Conservation (phyloP, 2,797 vertebrate genomes). For the Falco rusticolus region DNA sequence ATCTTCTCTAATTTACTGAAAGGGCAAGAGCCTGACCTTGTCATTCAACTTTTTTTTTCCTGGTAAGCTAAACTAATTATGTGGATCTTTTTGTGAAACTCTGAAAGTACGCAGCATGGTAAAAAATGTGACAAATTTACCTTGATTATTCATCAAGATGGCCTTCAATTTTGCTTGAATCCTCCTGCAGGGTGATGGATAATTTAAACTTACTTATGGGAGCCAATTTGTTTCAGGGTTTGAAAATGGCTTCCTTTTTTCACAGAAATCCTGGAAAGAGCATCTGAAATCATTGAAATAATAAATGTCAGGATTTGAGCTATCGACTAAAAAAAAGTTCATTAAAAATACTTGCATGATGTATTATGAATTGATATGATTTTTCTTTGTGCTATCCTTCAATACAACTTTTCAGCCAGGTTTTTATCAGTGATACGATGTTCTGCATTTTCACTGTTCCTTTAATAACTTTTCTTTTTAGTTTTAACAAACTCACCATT, state of each 20-base stretch:
- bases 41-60: conserved; percentile 90
- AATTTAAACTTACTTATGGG: conserved; percentile 68
- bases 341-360: conserved; percentile 47
- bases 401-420: conserved; percentile 10
- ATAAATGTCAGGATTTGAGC: conserved; percentile 54
- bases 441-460: conserved; percentile 27
- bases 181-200: conserved; percentile 61
- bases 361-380: conserved; percentile 27
- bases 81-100: conserved; percentile 82
- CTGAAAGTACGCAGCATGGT: conserved; percentile 74
- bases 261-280: conserved; percentile 46
- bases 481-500: neutral
- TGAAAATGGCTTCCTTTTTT: conserved; percentile 37
- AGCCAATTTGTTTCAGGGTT: conserved; percentile 61
- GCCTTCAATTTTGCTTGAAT: conserved; percentile 73
- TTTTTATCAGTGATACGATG: neutral
- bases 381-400: conserved; percentile 5
- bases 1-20: conserved; percentile 98
- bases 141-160: conserved; percentile 75
- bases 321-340: conserved; percentile 46
- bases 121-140: conserved; percentile 82
- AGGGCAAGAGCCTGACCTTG: conserved; percentile 95
- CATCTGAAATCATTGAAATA: conserved; percentile 48
- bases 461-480: conserved; percentile 12
- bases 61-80: conserved; percentile 90